Base-by-base conservation (phyloP, 2,797 vertebrate species). In the Periophthalmus magnuspinnatus region DNA sequence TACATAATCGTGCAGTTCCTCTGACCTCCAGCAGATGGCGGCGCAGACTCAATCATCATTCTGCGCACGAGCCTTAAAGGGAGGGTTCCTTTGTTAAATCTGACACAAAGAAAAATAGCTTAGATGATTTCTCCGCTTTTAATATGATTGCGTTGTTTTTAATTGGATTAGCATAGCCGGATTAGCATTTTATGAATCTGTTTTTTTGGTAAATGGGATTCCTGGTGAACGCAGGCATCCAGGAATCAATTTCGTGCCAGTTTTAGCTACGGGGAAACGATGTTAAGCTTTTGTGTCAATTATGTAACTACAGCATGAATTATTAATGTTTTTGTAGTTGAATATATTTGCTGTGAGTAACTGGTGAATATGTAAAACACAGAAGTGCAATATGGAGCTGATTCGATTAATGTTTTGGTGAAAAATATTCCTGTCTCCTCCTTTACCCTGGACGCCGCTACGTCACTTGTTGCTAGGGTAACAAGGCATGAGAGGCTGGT, bases 401-500 rank as follows among this genome's bases (percentile, higher is more conserved):
- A n/a, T 28, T 21, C 14, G 22, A 69, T 56, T n/a, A 0, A 71
- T 81, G 24, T 75, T 77, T 54, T 70, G 58, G 36, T 65, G 24
- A 33, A 5, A 75, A 73, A 69, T 2, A 6, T 69, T 65, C 28
- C 65, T 74, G 63, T 41, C 52, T 38, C 76, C 79, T 57, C 69
- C 84, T 80, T 65, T 47, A 10, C 48, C 69, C 75, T 69, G 65
- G 69, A 70, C 70, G 81, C 80, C 69, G 76, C 85, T 41, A 88
- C 75, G 81, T 89, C 85, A 85, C 84, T 76, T 86, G 90, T 92
- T 92, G 84, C 90, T 78, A 88, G 69, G 89, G 90, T 69, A 87
- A 91, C 87, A 45, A 56, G 80, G 78, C 74, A 71, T 67, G 50
- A 77, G 77, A 83, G 77, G 81, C 74, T 10, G 50, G 60, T 75